Base-by-base conservation (phyloP, 53 echinoderm and acorn worm genomes). In the Mesocentrotus franciscanus region DNA sequence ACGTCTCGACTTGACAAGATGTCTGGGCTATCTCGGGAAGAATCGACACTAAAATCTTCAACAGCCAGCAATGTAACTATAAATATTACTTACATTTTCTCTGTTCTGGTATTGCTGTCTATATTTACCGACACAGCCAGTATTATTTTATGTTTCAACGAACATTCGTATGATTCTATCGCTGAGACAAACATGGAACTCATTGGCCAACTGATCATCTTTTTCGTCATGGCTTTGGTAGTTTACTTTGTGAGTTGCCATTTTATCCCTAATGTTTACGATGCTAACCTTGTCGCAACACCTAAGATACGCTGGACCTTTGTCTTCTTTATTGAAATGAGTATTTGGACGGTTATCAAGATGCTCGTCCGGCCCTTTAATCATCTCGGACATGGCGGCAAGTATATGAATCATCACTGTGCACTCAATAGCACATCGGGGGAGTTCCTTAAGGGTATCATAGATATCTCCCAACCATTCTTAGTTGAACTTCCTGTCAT, bases 11-110 rank as follows among this genome's bases (percentile, higher is more conserved):
- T 57, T 1, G 32, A 75, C 26, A 27, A 55, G 4, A 87, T 87
- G 16, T 58, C 58, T 4, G 87, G 27, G 0, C 8, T 87, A 87
- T 87, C 36, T 7, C 20, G 12, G 39, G 49, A 49, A 84, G 84
- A 84, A 84, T 20, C 18, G 49, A 49, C 8, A 0, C 84, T 84
- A 2, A 1, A 42, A 49, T 84, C 84, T 18, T 17, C 84, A 42
- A 84, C 57, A 12, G 87, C 58, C 11, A 87, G 87, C 27, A 87
- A 87, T 20, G 87, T 87, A 9, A 87, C 87, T 1, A 12, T 59
- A 8, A 87, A 58, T 87, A 87, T 87, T 18, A 87, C 39, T 9
- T 87, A 87, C 87, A 87, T 87, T 9, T 87, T 87, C n/a, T 87
- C 87, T 87, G 87, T 29, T 57, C 27, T 58, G 56, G 87, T 58